phyloP scores from a whole-genome alignment of 2,113 vertebrate species.

The Pedionomus torquatus region DNA sequence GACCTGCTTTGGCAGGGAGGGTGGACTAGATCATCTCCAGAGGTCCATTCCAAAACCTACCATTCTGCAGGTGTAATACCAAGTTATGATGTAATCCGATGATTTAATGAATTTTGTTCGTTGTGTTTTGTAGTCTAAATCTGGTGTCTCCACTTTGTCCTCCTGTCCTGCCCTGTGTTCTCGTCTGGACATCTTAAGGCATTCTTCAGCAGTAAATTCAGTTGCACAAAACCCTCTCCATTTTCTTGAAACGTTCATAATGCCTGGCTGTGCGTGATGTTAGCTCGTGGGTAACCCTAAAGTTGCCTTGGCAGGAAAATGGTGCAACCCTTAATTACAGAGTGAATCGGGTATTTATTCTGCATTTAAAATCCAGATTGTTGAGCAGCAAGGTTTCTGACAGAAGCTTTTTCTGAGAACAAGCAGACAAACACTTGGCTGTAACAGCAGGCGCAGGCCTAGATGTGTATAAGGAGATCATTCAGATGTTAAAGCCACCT shows the following conservation, averaged over 20 bases:
- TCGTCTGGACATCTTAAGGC: neutral
- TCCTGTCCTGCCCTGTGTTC: neutral
- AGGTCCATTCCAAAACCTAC: too few species aligned
- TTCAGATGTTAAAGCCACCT: neutral
- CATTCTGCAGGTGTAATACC: too few species aligned
- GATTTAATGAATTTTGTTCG: too few species aligned
- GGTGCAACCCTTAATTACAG: neutral
- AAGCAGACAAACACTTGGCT: neutral
- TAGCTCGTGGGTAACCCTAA: neutral
- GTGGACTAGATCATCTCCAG: too few species aligned
- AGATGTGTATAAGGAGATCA: neutral
- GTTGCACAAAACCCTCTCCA: accelerated
- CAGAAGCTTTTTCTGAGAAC: neutral
- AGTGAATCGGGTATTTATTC: neutral
- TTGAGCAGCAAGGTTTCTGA: neutral
- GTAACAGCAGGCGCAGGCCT: neutral
- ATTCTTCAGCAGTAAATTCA: neutral
- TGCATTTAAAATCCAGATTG: neutral
- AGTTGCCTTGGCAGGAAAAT: neutral
- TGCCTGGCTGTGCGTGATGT: accelerated
- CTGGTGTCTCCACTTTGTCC: too few species aligned
- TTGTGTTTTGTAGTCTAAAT: neutral
- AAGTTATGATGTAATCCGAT: accelerated
- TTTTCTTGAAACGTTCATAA: accelerated
- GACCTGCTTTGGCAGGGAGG: too few species aligned